Percentiles rank a stretch among this genome's conserved stretches.
Evolutionary conservation across 2,797 vertebrate species (phyloP).

Genomic region (Cyclura pinguis): DNA sequence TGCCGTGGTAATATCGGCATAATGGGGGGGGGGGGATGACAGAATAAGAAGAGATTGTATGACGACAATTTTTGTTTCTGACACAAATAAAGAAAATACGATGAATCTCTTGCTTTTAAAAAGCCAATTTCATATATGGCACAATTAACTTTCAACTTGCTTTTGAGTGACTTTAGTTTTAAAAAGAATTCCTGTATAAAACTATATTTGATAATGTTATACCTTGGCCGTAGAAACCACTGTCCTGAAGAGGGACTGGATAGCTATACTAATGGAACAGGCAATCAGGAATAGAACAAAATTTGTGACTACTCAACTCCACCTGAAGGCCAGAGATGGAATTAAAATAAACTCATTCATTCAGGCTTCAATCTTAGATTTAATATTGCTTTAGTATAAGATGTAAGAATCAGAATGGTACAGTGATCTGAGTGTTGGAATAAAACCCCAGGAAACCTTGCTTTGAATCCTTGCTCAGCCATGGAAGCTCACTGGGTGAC

Average conservation of each 20-base stretch:
- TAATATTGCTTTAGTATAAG: constrained; percentile 31
- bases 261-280: constrained; percentile 34
- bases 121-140: background rate
- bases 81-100: constrained; percentile 15
- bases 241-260: constrained; percentile 49
- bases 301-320: constrained; percentile 51
- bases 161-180: constrained; percentile 41
- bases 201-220: constrained; percentile 45
- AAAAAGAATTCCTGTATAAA: constrained; percentile 12
- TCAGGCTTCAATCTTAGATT: constrained; percentile 55
- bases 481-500: too few relatives aligned
- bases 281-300: constrained; percentile 66
- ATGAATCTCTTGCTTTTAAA: background rate
- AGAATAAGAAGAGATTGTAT: constrained; percentile 7
- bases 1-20: constrained; percentile 7
- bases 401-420: too few relatives aligned
- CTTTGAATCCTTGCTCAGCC: too few relatives aligned
- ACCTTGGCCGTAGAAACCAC: constrained; percentile 10
- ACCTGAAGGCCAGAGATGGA: constrained; percentile 61
- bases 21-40: background rate
- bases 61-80: constrained; percentile 39
- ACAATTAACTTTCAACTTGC: constrained; percentile 30
- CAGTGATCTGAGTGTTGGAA: too few relatives aligned
- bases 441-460: too few relatives aligned
- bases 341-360: constrained; percentile 59